A percentile compares a stretch with the other conserved stretches of the same genome.
phyloP scores from a whole-genome alignment of 2,797 vertebrate genomes.

The Vultur gryphus region DNA sequence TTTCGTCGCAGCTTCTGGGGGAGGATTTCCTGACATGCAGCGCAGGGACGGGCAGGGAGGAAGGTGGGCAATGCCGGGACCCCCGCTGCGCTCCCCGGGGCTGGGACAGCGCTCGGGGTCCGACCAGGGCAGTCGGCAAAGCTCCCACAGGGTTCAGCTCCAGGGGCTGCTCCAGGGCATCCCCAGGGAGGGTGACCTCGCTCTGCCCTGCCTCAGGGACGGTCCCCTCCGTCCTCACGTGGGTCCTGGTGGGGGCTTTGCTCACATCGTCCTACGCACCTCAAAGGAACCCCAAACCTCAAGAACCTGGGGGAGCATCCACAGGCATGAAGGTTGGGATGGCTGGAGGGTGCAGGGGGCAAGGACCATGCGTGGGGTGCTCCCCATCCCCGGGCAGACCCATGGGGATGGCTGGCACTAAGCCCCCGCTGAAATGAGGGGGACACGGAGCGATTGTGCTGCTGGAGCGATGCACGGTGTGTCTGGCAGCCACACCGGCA shows the following conservation, averaged over 20 bases:
- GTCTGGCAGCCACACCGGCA: background rate
- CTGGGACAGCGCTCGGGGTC: background rate
- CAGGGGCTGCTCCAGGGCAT: background rate
- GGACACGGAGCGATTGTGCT: rapidly evolving
- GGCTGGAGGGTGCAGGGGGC: background rate
- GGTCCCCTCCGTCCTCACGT: background rate
- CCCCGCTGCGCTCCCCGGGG: rapidly evolving
- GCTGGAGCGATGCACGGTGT: rapidly evolving
- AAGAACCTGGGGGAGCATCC: background rate
- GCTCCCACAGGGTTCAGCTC: rapidly evolving
- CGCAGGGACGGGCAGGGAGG: background rate
- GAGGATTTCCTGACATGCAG: background rate
- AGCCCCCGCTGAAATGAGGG: background rate
- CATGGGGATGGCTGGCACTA: background rate
- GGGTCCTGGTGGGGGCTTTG: background rate
- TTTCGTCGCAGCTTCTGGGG: background rate
- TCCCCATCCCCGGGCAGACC: background rate
- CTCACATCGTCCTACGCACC: rapidly evolving
- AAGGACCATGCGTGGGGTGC: rapidly evolving
- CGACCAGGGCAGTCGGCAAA: background rate
- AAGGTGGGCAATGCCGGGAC: background rate
- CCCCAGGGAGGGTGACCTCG: background rate
- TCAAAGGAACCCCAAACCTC: background rate
- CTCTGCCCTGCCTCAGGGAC: background rate
- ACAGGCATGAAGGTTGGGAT: rapidly evolving